These are phyloP conservation scores for Cotesia vestalis DNA, from an alignment of 1,140 invertebrate species.

Conservation along the genomic window DNA sequence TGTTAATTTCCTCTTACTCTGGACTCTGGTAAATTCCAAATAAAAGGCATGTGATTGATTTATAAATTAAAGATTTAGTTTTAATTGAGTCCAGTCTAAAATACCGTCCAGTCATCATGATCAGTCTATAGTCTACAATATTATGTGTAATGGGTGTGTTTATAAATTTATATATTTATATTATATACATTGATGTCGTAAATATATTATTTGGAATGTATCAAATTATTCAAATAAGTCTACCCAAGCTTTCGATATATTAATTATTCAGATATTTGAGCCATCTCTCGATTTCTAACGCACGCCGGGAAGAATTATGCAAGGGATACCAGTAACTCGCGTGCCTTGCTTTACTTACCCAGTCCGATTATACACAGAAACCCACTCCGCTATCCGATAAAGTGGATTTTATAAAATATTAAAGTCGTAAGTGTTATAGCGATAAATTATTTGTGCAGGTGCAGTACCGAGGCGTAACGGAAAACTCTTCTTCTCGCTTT, in stretches of 20 bases:
- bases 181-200: too few relatives aligned
- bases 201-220: neutral
- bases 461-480: conserved; percentile 29
- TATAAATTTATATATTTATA: too few relatives aligned
- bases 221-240: conserved; percentile 13
- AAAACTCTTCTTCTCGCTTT: conserved; percentile 31
- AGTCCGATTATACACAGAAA: neutral
- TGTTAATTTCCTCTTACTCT: neutral
- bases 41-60: neutral
- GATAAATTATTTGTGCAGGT: conserved; percentile 26
- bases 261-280: conserved; percentile 33
- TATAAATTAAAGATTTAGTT: too few relatives aligned
- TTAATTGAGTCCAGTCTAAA: too few relatives aligned
- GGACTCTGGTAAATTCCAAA: neutral
- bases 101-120: too few relatives aligned
- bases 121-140: too few relatives aligned
- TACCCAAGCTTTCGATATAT: conserved; percentile 19
- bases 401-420: neutral
- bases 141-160: too few relatives aligned
- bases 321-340: conserved; percentile 18
- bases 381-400: neutral
- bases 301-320: conserved; percentile 26
- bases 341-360: neutral
- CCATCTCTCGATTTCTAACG: conserved; percentile 27
- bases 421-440: conserved; percentile 3